Evolutionary conservation across 2,888 invertebrate genomes (phyloP), one percentile per base, ranked within the genome.

Genomic region (Epicampocera succincta): DNA sequence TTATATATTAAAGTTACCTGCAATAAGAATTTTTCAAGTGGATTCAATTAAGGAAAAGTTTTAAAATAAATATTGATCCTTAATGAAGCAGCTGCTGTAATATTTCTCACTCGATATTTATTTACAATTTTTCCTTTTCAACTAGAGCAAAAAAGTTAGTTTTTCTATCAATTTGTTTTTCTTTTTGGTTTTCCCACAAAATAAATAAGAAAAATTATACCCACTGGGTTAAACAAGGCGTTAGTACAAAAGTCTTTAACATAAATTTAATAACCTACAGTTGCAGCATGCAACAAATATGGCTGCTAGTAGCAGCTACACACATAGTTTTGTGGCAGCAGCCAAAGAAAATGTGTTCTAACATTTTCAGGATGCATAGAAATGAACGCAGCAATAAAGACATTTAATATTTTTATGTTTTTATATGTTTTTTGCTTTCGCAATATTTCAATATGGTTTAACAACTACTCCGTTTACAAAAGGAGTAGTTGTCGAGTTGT

Each of bases 121-220:
- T 29, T 8, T 48, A 15, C 44, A 9, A 17, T 52, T 52, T 61
- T 50, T 3, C 1, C 19, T 38, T 48, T n/a, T n/a, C n/a, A n/a
- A n/a, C n/a, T n/a, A n/a, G 44, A 17, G 33, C 38, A 13, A 48
- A 29, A 63, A 25, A 2, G 29, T 19, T 33, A 6, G 33, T 63
- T 12, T 21, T 25, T 42, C 0, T 3, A 25, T 17, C 2, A 1
- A 12, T 44, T 25, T n/a, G n/a, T n/a, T n/a, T n/a, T n/a, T n/a
- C n/a, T 40, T 58, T 29, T 54, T 29, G n/a, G 15, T 44, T 42
- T 3, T 21, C 25, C 17, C 40, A 60, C 60, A 60, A 40, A 60
- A 71, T 56, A 74, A 65, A 69, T 38, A 65, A 69, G 71, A 75
- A 50, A 65, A 63, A 69, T 80, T 75, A 80, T 80, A 71, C 80